Evolutionary conservation across 1,140 invertebrate genomes (phyloP), one percentile per base, ranked within the genome.

Genomic region (Camponotus pennsylvanicus): DNA sequence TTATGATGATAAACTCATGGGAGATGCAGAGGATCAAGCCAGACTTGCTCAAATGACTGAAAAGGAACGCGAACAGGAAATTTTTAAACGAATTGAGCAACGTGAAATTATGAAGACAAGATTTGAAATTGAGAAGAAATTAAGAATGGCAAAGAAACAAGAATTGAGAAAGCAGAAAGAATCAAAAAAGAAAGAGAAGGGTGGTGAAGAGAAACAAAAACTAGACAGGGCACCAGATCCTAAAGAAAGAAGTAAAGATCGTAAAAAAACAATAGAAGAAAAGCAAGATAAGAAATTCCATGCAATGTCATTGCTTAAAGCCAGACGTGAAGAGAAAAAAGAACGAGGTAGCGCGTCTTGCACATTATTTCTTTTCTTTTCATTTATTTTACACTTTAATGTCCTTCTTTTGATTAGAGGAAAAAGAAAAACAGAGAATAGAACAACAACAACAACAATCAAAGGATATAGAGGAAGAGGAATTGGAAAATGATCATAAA

Each of bases 1-100:
- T 0, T 99, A 98, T 92, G 99, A 99, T 95, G 99, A 99, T 88
- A 98, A 99, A 93, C 96, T 99, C 1, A 99, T 99, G 97, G 98
- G 99, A 1, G 99, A 99, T 95, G 98, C 98, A 79, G 99, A 99
- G 91, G 99, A 99, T 96, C 97, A 98, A 92, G 97, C 97, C 15
- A 95, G 98, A 1, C 95, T 99, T 3, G 98, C 98, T 11, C 97
- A 98, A 87, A 98, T 99, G 97, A 99, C 99, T 0, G 99, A 99
- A 93, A 99, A 99, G 92, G 99, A 99, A 94, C 95, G 99, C 84
- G 99, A 99, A 95, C 98, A 99, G 89, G 99, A 99, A 95, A 98
- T 99, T 91, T 99, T 98, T 93, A 99, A 99, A 93, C 96, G 99
- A 76, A 98, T 99, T 70, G 99, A 99, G 94, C 97, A 98, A 92